These are phyloP conservation scores for Hoplodrina blanda DNA, from an alignment of 2,888 invertebrate genomes.

Conservation along the genomic window DNA sequence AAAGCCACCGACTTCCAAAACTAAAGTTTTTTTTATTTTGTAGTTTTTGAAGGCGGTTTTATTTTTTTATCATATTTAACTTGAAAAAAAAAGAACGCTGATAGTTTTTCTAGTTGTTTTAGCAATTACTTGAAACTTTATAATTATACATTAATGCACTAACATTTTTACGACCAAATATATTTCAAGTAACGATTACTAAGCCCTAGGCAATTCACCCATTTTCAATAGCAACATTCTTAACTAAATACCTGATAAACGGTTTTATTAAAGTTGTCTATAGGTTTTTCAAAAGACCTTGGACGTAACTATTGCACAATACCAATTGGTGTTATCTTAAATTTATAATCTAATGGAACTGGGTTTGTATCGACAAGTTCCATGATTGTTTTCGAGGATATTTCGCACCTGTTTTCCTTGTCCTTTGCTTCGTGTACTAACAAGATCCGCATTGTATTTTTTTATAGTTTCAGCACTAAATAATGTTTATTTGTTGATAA, in stretches of 20 bases:
- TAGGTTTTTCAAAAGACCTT: conserved; percentile 41
- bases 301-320: conserved; percentile 43
- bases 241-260: conserved; percentile 12
- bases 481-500: conserved; percentile 19
- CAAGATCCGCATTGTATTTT: conserved; percentile 44
- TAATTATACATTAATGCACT: neutral
- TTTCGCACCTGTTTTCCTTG: conserved; percentile 56
- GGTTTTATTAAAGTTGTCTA: conserved; percentile 12
- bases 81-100: neutral
- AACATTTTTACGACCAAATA: neutral
- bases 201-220: conserved; percentile 11
- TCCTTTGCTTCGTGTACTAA: conserved; percentile 38
- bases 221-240: conserved; percentile 24
- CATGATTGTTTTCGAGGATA: conserved; percentile 49
- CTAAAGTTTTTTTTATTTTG: no score
- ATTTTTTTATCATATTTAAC: no score
- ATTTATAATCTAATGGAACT: conserved; percentile 46
- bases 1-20: no score
- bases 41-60: no score
- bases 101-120: neutral
- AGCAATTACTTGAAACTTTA: neutral
- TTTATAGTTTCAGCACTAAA: neutral
- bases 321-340: conserved; percentile 49
- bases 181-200: conserved; percentile 2
- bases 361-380: conserved; percentile 31